These are phyloP conservation scores for Crotalus tigris DNA, from an alignment of 2,113 vertebrate species.

Conservation along the genomic window DNA sequence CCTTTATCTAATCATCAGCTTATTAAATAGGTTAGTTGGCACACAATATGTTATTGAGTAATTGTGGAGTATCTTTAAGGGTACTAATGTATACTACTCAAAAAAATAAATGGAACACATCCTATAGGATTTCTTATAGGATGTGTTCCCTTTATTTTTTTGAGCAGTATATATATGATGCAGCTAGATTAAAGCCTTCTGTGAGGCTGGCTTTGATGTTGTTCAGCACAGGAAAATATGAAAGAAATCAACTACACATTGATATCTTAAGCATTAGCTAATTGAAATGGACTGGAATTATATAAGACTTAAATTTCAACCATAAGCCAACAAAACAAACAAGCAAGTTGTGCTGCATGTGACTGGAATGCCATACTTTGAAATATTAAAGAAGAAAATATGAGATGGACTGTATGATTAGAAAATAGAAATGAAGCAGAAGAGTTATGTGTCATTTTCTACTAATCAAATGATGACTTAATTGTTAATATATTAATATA, in stretches of 20 bases:
- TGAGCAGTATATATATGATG: neutral
- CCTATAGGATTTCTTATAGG: no score
- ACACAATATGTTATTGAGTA: neutral
- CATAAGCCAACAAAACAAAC: neutral
- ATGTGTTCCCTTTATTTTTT: no score
- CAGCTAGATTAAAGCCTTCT: neutral
- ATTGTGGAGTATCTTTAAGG: neutral
- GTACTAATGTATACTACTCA: neutral
- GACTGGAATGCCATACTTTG: neutral
- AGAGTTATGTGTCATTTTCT: neutral
- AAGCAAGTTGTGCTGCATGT: neutral
- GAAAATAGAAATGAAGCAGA: neutral
- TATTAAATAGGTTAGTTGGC: neutral
- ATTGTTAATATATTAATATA: neutral
- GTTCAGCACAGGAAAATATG: neutral
- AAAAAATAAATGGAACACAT: no score
- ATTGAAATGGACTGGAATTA: neutral
- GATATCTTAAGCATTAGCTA: neutral
- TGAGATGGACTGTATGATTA: neutral
- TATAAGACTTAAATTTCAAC: neutral
- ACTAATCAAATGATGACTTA: neutral
- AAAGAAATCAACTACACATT: neutral
- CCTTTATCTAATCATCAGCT: neutral
- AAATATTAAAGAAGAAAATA: neutral
- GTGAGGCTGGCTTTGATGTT: neutral